Conservation (phyloP, 2,113 vertebrate species). For the Tyrannus savana region DNA sequence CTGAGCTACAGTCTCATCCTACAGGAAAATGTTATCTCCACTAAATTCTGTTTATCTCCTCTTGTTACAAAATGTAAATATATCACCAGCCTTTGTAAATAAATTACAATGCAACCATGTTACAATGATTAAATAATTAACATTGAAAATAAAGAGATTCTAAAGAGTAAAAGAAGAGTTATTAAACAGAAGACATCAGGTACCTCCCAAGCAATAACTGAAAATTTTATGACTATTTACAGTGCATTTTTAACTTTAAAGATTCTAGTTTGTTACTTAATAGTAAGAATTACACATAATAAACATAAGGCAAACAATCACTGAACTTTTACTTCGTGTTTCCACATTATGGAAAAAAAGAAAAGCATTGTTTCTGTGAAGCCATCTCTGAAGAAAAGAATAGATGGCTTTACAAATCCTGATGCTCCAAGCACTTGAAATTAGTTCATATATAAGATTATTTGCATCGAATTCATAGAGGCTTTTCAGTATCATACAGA, state of each 20-base stretch:
- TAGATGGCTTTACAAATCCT: neutral
- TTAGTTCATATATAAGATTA: neutral
- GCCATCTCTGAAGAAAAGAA: neutral
- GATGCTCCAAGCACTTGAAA: neutral
- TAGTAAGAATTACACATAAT: neutral
- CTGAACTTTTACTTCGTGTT: neutral
- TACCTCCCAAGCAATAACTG: neutral
- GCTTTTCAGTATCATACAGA: neutral
- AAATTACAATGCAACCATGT: neutral
- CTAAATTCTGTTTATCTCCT: neutral
- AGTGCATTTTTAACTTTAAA: neutral
- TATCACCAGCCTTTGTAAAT: neutral
- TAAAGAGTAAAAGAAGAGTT: neutral
- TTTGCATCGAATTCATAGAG: neutral
- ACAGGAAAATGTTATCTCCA: neutral
- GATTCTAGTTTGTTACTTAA: neutral
- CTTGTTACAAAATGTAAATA: neutral
- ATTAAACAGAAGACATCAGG: neutral
- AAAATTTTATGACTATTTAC: neutral
- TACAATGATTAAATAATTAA: neutral
- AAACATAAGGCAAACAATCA: neutral
- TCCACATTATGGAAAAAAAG: neutral
- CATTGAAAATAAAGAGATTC: neutral
- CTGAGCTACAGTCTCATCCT: neutral
- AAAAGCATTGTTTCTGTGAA: neutral